phyloP scores from a whole-genome alignment of 2,113 vertebrate genomes.

The Riparia riparia region DNA sequence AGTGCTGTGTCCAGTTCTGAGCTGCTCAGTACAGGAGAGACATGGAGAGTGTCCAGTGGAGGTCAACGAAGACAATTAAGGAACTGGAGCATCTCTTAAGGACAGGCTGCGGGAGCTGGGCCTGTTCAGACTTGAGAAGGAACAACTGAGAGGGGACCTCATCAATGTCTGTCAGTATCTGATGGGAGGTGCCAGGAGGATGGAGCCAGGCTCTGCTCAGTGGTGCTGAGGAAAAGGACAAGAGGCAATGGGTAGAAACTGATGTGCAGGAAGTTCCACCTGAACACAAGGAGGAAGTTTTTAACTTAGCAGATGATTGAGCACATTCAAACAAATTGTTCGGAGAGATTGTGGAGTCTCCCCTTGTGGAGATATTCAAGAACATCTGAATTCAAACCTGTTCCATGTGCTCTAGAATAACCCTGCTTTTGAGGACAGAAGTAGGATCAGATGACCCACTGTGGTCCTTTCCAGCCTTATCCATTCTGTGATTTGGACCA shows the following conservation, averaged over 20 bases:
- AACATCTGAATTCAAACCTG: not conserved
- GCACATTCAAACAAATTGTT: fast-evolving
- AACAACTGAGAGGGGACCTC: fast-evolving
- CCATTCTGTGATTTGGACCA: not conserved
- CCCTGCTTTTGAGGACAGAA: not conserved
- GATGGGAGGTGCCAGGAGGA: not conserved
- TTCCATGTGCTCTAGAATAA: not conserved
- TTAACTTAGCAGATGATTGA: fast-evolving
- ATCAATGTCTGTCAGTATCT: not conserved
- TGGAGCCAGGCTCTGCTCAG: not conserved
- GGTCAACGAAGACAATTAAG: too few species aligned
- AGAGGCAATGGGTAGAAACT: not conserved
- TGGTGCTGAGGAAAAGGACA: fast-evolving
- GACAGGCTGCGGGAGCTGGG: not conserved
- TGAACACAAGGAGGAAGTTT: fast-evolving
- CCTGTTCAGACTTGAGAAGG: not conserved
- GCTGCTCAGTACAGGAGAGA: not conserved
- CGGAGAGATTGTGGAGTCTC: not conserved
- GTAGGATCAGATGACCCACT: not conserved
- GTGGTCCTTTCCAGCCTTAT: not conserved
- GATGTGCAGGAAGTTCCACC: not conserved
- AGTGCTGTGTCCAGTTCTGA: not conserved
- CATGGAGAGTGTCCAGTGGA: too few species aligned
- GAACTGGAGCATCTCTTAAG: not conserved
- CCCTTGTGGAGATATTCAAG: not conserved